phyloP scores from a whole-genome alignment of 2,797 vertebrate species.

The Rousettus madagascariensis region DNA sequence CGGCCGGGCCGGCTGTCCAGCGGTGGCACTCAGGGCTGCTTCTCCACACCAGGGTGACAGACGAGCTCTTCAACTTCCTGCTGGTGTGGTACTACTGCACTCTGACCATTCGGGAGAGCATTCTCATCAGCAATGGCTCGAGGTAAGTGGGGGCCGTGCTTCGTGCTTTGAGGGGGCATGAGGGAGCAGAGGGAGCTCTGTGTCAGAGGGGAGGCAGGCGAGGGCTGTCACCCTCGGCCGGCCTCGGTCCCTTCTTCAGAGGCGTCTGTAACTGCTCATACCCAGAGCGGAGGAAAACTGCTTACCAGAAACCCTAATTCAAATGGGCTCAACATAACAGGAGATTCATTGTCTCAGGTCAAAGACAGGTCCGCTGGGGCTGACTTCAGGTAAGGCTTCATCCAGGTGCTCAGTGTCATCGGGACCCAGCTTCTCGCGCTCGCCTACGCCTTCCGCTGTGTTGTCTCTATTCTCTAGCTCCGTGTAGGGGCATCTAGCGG shows the following conservation, averaged over 20 bases:
- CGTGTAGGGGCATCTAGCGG: not conserved
- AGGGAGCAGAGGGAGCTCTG: not conserved
- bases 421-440: not conserved
- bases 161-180: fast-evolving
- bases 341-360: not conserved
- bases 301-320: not conserved
- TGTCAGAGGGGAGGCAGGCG: not conserved
- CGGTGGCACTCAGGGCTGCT: not conserved
- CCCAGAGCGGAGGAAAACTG: not conserved
- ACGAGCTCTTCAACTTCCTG: slow-evolving; percentile 98
- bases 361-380: not conserved
- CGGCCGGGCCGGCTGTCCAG: not conserved
- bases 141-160: slow-evolving; percentile 84
- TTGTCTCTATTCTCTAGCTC: not conserved
- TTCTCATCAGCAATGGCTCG: slow-evolving; percentile 97
- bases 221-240: not conserved
- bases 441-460: not conserved
- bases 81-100: slow-evolving; percentile 99
- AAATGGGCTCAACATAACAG: not conserved
- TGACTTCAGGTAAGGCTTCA: not conserved
- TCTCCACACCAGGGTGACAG: slow-evolving; percentile 89
- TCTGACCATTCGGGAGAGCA: slow-evolving; percentile 96
- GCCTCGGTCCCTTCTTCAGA: not conserved
- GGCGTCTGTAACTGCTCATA: not conserved
- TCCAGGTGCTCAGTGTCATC: not conserved